Percentiles rank a stretch among this genome's conserved stretches.
Conservation (phyloP, 2,888 invertebrate genomes). For the Trachelus stipa region DNA sequence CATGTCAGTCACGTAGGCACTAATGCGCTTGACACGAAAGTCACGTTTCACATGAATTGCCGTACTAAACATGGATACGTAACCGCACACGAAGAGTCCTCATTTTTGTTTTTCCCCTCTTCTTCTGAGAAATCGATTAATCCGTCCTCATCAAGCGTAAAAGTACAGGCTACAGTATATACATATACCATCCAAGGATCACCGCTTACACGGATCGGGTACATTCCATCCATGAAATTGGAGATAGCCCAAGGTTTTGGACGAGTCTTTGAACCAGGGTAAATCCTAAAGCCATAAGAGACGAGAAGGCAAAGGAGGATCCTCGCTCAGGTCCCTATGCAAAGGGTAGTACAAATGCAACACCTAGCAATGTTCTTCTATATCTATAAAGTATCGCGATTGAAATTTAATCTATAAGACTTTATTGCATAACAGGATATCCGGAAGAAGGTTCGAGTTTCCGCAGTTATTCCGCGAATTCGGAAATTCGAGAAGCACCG, state of each 20-base stretch:
- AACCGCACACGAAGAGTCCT: not conserved
- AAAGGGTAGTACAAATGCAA: not conserved
- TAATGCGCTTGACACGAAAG: slow-evolving; percentile 2
- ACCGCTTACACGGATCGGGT: not conserved
- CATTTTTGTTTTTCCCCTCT: not conserved
- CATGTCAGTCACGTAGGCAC: slow-evolving; percentile 4
- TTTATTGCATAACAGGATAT: not conserved
- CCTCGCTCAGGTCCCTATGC: not conserved
- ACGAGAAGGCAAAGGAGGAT: not conserved
- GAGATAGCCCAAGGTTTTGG: not conserved
- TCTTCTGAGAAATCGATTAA: not conserved
- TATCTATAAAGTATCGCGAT: not conserved
- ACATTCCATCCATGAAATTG: not conserved
- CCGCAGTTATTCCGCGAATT: not conserved
- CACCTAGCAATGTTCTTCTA: not conserved
- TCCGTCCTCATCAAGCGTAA: not conserved
- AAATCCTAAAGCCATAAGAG: not conserved
- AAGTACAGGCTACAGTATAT: not conserved
- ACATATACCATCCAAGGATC: not conserved
- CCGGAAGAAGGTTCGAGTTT: not conserved
- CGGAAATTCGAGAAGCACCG: not conserved
- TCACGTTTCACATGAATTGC: slow-evolving; percentile 3
- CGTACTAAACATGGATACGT: slow-evolving; percentile 1
- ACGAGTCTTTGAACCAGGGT: not conserved
- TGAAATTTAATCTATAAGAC: not conserved